A percentile compares a stretch with the other conserved stretches of the same genome.
Evolutionary conservation across 2,113 vertebrate species (phyloP).

Genomic region (Oostethus manadensis): DNA sequence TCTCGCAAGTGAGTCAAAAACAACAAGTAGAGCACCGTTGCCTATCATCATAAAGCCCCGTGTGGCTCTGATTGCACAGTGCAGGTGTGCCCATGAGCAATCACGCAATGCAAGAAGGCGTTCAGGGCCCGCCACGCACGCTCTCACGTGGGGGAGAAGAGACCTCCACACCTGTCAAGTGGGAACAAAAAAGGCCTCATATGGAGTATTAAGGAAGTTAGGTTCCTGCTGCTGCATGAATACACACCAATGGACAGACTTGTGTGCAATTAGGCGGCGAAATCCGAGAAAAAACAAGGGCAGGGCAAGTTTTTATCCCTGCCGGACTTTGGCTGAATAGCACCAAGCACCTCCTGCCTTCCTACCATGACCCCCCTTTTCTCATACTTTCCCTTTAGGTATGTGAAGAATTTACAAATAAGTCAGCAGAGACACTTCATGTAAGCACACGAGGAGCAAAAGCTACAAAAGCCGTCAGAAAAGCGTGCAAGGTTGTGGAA

Average conservation of each 20-base stretch:
- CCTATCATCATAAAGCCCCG: too few species aligned
- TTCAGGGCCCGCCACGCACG: conserved; percentile 14
- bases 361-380: conserved; percentile 6
- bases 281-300: conserved; percentile 80
- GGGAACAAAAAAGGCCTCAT: neutral
- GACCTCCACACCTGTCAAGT: neutral
- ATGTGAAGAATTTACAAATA: too few species aligned
- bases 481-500: too few species aligned
- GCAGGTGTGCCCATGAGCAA: too few species aligned
- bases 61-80: too few species aligned
- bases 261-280: conserved; percentile 92
- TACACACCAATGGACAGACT: conserved; percentile 91
- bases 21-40: too few species aligned
- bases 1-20: too few species aligned
- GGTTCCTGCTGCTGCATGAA: conserved; percentile 84
- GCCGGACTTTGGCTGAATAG: conserved; percentile 50
- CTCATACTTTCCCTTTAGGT: neutral
- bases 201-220: neutral
- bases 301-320: conserved; percentile 65
- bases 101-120: too few species aligned
- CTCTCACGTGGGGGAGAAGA: conserved; percentile 8
- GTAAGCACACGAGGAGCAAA: too few species aligned
- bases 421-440: too few species aligned
- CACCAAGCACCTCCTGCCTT: conserved; percentile 2
- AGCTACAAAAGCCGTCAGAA: too few species aligned